These are phyloP conservation scores for Bombus confusus DNA, from an alignment of 1,140 invertebrate species.

Conservation along the genomic window DNA sequence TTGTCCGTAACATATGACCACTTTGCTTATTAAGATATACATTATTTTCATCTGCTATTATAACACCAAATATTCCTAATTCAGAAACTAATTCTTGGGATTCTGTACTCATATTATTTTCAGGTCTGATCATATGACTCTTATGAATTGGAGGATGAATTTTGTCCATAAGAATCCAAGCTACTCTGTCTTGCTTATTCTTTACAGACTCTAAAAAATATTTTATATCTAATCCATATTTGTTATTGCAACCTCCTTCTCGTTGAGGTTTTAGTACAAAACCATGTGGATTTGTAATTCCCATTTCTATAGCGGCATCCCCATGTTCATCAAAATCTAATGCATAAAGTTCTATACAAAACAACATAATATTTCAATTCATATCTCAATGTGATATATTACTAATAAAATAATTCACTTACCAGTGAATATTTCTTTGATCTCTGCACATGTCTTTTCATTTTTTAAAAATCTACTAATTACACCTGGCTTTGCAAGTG, in stretches of 20 bases:
- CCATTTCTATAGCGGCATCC: constrained; percentile 90
- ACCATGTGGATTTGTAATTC: constrained; percentile 89
- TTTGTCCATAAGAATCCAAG: constrained; percentile 97
- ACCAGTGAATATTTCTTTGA: constrained; percentile 93
- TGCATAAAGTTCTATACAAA: constrained; percentile 87
- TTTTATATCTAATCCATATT: constrained; percentile 92
- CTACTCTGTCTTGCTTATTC: constrained; percentile 87
- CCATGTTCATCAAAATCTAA: constrained; percentile 91
- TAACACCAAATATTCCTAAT: constrained; percentile 95
- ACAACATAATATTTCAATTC: constrained; percentile 6
- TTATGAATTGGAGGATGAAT: constrained; percentile 89
- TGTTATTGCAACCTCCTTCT: constrained; percentile 97
- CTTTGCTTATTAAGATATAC: constrained; percentile 89
- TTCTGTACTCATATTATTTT: constrained; percentile 68
- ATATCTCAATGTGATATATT: neutral
- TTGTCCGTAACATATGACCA: constrained; percentile 97
- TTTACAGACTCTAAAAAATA: constrained; percentile 86
- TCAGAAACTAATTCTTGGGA: constrained; percentile 87
- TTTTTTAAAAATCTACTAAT: constrained; percentile 88
- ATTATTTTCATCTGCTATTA: constrained; percentile 89
- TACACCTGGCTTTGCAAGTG: constrained; percentile 87
- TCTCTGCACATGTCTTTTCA: constrained; percentile 64
- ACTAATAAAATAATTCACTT: constrained; percentile 35
- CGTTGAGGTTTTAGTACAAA: constrained; percentile 98
- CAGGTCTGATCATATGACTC: constrained; percentile 92